Evolutionary conservation across 1,140 invertebrate genomes (phyloP).

Genomic region (Lepidurus arcticus): DNA sequence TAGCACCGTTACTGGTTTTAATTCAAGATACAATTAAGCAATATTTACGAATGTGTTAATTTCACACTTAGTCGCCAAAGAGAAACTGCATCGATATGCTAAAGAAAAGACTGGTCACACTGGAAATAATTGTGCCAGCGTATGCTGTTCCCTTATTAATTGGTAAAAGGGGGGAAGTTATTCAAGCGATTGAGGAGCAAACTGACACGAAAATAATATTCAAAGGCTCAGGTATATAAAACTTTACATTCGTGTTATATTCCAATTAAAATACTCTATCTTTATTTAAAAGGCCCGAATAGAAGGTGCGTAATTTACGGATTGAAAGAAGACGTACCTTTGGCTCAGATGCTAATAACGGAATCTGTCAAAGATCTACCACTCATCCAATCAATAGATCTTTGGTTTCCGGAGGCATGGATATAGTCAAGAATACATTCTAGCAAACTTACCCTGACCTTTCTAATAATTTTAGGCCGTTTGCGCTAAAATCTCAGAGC

Average conservation of each 20-base stretch:
- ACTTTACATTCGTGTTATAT: neutral
- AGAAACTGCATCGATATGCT: neutral
- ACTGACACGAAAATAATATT: conserved; percentile 44
- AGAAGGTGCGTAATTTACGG: conserved; percentile 43
- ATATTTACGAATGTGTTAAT: neutral
- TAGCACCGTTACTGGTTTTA: neutral
- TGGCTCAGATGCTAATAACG: conserved; percentile 44
- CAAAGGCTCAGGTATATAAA: conserved; percentile 37
- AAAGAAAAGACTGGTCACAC: neutral
- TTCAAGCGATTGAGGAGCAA: conserved; percentile 43
- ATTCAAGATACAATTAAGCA: neutral
- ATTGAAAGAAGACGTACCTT: conserved; percentile 41
- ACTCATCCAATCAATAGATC: conserved; percentile 41
- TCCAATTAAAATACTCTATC: neutral
- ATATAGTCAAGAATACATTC: neutral
- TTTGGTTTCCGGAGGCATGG: conserved; percentile 41
- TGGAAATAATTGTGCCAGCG: conserved; percentile 37
- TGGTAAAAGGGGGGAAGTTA: conserved; percentile 38
- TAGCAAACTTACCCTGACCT: neutral
- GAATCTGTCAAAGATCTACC: conserved; percentile 44
- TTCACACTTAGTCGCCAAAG: neutral
- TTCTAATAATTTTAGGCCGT: neutral
- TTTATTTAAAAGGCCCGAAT: conserved; percentile 33
- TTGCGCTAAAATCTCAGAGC: conserved; percentile 20
- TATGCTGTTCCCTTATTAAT: conserved; percentile 39